Percentiles rank a stretch among this genome's conserved stretches.
Evolutionary conservation across 1,140 invertebrate species (phyloP).

Genomic region (Zaprionus ornatus): DNA sequence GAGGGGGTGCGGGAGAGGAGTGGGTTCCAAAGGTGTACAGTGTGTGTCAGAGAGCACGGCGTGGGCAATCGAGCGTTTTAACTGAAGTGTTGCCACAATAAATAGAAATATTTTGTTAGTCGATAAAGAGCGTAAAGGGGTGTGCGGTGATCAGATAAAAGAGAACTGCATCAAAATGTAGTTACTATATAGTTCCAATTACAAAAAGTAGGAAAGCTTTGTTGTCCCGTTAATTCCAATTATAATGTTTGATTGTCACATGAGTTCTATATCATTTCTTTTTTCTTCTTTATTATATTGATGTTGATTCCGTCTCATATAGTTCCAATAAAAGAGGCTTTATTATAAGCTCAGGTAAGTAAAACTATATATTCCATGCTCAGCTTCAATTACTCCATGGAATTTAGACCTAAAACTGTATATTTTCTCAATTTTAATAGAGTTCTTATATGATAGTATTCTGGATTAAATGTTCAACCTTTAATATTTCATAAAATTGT

Average conservation of each 20-base stretch:
- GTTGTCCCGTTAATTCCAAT: too few relatives aligned
- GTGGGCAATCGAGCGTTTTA: neutral
- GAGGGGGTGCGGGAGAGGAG: neutral
- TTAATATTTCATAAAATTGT: too few relatives aligned
- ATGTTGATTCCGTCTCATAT: too few relatives aligned
- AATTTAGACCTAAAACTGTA: too few relatives aligned
- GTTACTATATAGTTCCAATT: neutral
- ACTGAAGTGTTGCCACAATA: neutral
- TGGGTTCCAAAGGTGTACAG: neutral
- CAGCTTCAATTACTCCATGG: too few relatives aligned
- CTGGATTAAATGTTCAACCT: too few relatives aligned
- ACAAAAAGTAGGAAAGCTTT: neutral
- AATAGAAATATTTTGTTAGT: neutral
- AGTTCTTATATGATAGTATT: too few relatives aligned
- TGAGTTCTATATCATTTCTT: neutral
- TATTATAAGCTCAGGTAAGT: too few relatives aligned
- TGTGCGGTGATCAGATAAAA: neutral
- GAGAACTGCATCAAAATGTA: neutral
- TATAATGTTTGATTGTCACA: too few relatives aligned
- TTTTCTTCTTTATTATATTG: neutral
- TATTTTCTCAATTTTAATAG: too few relatives aligned
- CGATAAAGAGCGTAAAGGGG: neutral
- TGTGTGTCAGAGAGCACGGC: neutral
- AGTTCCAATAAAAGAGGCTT: too few relatives aligned
- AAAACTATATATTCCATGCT: too few relatives aligned